These are phyloP conservation scores for Lacerta viridis DNA, from an alignment of 2,797 vertebrate genomes.

Conservation along the genomic window DNA sequence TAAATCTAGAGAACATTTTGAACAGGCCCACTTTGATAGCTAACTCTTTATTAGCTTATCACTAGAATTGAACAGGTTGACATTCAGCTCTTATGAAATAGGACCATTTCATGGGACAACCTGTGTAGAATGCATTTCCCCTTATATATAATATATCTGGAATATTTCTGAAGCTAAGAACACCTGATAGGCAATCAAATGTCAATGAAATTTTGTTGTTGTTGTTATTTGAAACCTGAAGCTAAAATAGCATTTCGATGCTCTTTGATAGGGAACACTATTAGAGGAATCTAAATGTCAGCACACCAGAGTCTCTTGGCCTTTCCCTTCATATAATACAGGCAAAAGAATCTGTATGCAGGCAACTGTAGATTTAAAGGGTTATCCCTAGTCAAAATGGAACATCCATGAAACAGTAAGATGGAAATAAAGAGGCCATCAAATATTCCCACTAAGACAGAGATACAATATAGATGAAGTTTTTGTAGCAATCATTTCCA, in stretches of 20 bases:
- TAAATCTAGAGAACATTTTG: neutral
- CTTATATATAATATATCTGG: conserved; percentile 15
- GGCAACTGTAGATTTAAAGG: conserved; percentile 35
- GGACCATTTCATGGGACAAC: neutral
- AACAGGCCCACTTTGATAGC: neutral
- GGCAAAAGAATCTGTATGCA: conserved; percentile 33
- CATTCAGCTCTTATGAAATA: conserved; percentile 12
- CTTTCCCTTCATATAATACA: conserved; percentile 39
- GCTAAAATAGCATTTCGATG: conserved; percentile 55
- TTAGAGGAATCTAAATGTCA: conserved; percentile 53
- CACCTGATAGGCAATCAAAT: conserved; percentile 26
- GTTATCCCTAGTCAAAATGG: conserved; percentile 50
- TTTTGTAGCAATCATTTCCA: conserved; percentile 32
- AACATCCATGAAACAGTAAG: conserved; percentile 41
- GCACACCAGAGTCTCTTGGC: conserved; percentile 22
- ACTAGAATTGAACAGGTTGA: neutral
- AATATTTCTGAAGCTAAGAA: conserved; percentile 31
- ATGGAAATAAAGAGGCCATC: neutral
- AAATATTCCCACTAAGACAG: neutral
- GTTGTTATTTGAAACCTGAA: conserved; percentile 45
- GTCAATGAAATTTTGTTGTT: conserved; percentile 39
- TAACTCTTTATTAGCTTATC: neutral
- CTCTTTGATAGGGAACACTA: conserved; percentile 45
- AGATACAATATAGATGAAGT: conserved; percentile 20
- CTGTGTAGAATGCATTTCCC: conserved; percentile 27